Conservation (phyloP, 2,888 invertebrate species). For the Monoplex corrugatus region DNA sequence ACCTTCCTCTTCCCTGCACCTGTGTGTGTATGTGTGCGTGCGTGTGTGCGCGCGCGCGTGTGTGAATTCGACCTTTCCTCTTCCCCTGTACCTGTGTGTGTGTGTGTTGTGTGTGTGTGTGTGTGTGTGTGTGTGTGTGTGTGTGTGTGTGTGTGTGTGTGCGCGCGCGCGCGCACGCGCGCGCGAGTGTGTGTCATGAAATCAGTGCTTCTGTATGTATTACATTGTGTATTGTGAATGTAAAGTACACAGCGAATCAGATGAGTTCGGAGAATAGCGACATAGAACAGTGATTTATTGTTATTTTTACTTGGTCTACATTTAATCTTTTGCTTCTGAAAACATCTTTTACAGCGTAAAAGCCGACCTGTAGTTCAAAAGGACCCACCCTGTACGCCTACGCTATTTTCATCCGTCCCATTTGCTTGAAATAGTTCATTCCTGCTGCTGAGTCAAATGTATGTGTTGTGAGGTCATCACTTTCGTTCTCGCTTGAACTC, state of each 20-base stretch:
- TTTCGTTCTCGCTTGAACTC: background rate
- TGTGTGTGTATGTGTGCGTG: background rate
- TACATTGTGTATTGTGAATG: background rate
- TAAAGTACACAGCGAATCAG: no score
- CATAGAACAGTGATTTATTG: background rate
- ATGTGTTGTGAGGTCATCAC: background rate
- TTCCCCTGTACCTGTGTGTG: no score
- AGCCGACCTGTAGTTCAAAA: no score
- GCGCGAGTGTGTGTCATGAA: background rate
- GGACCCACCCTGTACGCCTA: background rate
- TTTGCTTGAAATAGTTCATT: background rate
- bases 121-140: conserved; percentile 1
- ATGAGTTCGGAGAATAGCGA: no score
- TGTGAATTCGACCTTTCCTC: no score
- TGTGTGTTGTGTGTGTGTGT: no score
- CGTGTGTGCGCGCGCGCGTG: background rate
- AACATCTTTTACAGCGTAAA: no score
- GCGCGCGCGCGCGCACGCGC: background rate
- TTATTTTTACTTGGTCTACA: no score
- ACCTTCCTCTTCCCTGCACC: background rate
- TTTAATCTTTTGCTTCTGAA: no score
- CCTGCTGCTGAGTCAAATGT: background rate
- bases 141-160: background rate
- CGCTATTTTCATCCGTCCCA: background rate
- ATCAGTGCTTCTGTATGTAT: background rate